Percentiles rank a stretch among this genome's conserved stretches.
Conservation (phyloP, 2,888 invertebrate genomes). For the Calameuta pallipes region DNA sequence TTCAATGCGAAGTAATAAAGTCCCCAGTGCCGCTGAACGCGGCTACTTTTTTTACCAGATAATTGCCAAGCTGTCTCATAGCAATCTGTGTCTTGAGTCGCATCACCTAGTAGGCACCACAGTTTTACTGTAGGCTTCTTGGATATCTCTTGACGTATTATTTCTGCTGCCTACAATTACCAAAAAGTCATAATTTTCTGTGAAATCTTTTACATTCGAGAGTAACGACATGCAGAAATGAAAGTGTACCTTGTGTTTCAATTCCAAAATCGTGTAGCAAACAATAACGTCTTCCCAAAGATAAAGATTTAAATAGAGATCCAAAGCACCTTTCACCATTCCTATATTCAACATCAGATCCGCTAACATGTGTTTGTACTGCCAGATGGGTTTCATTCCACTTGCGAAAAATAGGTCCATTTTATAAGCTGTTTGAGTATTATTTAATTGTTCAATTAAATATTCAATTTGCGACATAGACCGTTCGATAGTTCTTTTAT, state of each 20-base stretch:
- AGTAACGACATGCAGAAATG: not conserved
- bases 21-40: conserved; percentile 92
- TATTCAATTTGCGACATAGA: conserved; percentile 89
- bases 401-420: conserved; percentile 77
- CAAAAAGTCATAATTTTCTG: not conserved
- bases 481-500: conserved; percentile 87
- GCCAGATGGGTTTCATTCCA: conserved; percentile 81
- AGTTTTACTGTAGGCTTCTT: conserved; percentile 85
- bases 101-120: conserved; percentile 93
- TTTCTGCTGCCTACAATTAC: conserved; percentile 79
- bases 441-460: conserved; percentile 72
- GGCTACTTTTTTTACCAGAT: conserved; percentile 82
- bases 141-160: conserved; percentile 84
- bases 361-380: conserved; percentile 80
- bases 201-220: not conserved
- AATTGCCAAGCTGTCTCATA: conserved; percentile 94
- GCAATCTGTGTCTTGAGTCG: conserved; percentile 79
- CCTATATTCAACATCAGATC: conserved; percentile 85
- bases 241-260: conserved; percentile 79
- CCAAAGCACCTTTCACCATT: conserved; percentile 85
- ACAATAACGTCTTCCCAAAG: conserved; percentile 93
- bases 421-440: conserved; percentile 64
- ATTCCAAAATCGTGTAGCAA: conserved; percentile 87
- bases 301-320: conserved; percentile 79
- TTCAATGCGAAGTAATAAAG: conserved; percentile 80